A percentile compares a stretch with the other conserved stretches of the same genome.
Evolutionary conservation across 2,888 invertebrate species (phyloP).

Genomic region (Listrodromus nycthemerus): DNA sequence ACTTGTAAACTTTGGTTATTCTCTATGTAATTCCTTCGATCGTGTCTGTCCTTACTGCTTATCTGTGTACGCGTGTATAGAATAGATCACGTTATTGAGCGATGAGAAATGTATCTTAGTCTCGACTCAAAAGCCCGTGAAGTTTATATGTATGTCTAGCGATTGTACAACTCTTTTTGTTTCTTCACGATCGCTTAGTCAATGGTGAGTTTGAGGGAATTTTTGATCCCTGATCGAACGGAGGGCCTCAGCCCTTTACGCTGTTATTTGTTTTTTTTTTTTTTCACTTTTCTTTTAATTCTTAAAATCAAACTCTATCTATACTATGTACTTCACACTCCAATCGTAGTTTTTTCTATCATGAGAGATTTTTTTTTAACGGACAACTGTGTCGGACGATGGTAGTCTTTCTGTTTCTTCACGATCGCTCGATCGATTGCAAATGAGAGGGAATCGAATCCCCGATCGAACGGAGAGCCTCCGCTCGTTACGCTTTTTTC

Average conservation of each 20-base stretch:
- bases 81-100: constrained; percentile 2
- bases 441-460: neutral
- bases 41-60: neutral
- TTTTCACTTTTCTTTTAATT: neutral
- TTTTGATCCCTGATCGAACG: neutral
- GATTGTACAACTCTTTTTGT: neutral
- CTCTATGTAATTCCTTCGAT: neutral
- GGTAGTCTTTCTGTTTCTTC: neutral
- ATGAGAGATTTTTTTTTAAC: neutral
- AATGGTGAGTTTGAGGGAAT: neutral
- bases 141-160: neutral
- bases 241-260: neutral
- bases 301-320: neutral
- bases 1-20: constrained; percentile 4
- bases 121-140: neutral
- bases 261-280: neutral
- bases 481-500: neutral
- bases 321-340: constrained; percentile 22
- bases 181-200: constrained; percentile 12
- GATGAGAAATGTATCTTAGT: constrained; percentile 1
- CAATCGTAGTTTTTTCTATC: neutral
- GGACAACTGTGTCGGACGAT: neutral
- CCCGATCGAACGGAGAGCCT: constrained; percentile 3
- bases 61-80: neutral
- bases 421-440: constrained; percentile 5